These are phyloP conservation scores for Oppia nitens DNA, from an alignment of 1,140 invertebrate genomes.

Conservation along the genomic window DNA sequence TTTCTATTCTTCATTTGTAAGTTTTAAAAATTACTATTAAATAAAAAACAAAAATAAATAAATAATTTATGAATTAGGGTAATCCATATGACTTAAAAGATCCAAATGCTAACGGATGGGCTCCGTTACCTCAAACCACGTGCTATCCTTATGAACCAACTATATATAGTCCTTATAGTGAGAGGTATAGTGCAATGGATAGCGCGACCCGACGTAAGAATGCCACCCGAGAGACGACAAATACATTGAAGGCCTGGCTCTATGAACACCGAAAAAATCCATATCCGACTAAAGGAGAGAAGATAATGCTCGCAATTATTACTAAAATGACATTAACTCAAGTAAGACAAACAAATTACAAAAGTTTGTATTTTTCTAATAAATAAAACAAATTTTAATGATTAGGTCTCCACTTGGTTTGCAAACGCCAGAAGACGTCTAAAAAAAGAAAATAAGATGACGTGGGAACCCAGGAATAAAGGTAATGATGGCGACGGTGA, in stretches of 20 bases:
- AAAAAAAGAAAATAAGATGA: slow-evolving; percentile 55
- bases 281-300: slow-evolving; percentile 42
- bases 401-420: slow-evolving; percentile 41
- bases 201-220: slow-evolving; percentile 84
- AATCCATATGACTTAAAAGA: background rate
- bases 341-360: too few relatives aligned
- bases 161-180: slow-evolving; percentile 13
- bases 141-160: background rate
- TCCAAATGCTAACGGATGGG: background rate
- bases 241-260: slow-evolving; percentile 85
- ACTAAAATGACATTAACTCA: slow-evolving; percentile 42
- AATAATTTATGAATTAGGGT: background rate
- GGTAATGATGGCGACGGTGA: background rate
- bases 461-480: slow-evolving; percentile 40
- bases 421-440: slow-evolving; percentile 42
- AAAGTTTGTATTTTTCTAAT: too few relatives aligned
- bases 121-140: background rate
- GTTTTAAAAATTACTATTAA: background rate
- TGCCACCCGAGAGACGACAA: slow-evolving; percentile 90
- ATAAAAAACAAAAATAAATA: background rate
- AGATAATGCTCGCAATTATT: slow-evolving; percentile 40
- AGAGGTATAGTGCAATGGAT: slow-evolving; percentile 71
- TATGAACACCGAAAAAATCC: slow-evolving; percentile 69
- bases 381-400: too few relatives aligned
- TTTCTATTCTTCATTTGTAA: background rate